Percentiles rank a stretch among this genome's conserved stretches.
phyloP scores from a whole-genome alignment of 1,140 invertebrate species.

The Acyrthosiphon pisum region DNA sequence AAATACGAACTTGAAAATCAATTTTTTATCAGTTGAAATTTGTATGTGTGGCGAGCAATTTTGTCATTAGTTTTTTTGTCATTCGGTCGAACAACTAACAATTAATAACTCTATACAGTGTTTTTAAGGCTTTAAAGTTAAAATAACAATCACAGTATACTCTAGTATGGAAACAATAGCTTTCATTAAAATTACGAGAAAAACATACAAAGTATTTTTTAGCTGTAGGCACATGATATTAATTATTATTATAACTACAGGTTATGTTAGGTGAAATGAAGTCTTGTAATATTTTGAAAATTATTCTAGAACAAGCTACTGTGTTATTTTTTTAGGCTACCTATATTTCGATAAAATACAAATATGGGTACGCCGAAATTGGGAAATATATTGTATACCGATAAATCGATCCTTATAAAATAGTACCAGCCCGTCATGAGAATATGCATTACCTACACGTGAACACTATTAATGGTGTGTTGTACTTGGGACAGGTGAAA shows the following conservation, averaged over 20 bases:
- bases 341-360: background rate
- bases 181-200: background rate
- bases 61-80: background rate
- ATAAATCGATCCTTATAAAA: background rate
- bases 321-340: background rate
- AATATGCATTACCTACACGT: conserved; percentile 3
- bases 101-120: background rate
- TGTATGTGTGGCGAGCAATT: background rate
- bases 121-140: background rate
- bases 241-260: background rate
- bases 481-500: background rate
- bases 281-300: background rate
- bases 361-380: background rate
- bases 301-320: background rate
- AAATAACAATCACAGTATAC: background rate
- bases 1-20: background rate
- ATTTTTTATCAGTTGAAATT: background rate
- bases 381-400: background rate
- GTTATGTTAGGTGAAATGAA: background rate
- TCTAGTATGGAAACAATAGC: background rate
- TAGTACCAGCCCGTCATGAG: background rate
- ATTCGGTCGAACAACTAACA: background rate
- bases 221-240: background rate
- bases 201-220: background rate
- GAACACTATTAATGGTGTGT: conserved; percentile 3